Evolutionary conservation across 2,113 vertebrate species (phyloP), one percentile per base, ranked within the genome.

Genomic region (Arothron firmamentum): DNA sequence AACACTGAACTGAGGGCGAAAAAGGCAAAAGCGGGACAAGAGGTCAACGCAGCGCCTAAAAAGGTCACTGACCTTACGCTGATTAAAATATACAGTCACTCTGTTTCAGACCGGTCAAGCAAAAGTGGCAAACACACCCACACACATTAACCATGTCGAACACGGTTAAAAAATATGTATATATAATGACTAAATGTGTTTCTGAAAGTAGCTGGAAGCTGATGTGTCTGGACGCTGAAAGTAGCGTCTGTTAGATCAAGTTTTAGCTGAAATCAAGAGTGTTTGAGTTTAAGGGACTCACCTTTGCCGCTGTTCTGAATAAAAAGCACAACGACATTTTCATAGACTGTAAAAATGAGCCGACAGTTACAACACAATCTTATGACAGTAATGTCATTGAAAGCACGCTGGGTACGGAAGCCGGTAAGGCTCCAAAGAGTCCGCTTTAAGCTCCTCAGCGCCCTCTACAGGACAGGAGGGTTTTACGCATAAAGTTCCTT

Each of bases 301-400:
- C 88, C 78, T 83, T 83, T 12, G 57, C 10, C 3, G 72, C 1
- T 2, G 67, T 17, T 52, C 67, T 76, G 17, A 82, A 77, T 48
- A 85, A 62, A 62, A 73, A 70, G 0, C 65, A 14, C 10, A 88
- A 67, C 0, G 67, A 81, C 88, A 89, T 89, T 0, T 13, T 79
- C 15, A 4, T 13, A 52, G 2, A 2, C 13, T 52, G 19, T 0
- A 21, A 0, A 52, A 42, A 2, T 4, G 9, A 3, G 1, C 0
- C 3, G 18, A 6, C 70, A 23, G 49, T 23, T 14, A 21, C 49
- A 21, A 23, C 13, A 13, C 18, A 18, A n/a, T 5, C 18, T 79
- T 72, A 65, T 16, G 28, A 77, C 63, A 80, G 21, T 48, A 66
- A 66, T 78, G 84, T 87, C 87, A 88, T 86, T 85, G 81, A 86